Evolutionary conservation across 2,113 vertebrate genomes (phyloP).

Genomic region (Benitochromis conjunctus): DNA sequence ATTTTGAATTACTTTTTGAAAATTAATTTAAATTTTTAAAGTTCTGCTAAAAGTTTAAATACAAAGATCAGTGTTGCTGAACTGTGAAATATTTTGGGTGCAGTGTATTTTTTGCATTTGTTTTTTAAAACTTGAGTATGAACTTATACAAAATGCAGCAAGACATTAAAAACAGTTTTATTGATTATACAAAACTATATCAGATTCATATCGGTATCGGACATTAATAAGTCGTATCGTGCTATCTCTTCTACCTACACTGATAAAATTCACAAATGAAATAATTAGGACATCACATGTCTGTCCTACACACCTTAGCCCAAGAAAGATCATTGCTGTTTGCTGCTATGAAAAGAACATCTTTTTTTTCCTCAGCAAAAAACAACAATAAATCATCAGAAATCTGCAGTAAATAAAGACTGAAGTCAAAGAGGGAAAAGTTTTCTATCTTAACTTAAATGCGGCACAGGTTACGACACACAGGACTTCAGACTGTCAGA

Average conservation of each 20-base stretch:
- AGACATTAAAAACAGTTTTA: too few species aligned
- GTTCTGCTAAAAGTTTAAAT: too few species aligned
- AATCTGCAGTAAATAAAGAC: background rate
- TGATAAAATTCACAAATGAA: background rate
- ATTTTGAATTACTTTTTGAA: too few species aligned
- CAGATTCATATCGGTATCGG: too few species aligned
- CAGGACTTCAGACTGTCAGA: background rate
- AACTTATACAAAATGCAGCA: too few species aligned
- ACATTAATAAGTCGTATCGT: too few species aligned
- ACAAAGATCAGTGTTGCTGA: too few species aligned
- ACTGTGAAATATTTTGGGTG: too few species aligned
- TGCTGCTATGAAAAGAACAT: background rate
- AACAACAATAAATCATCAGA: background rate
- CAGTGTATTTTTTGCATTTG: too few species aligned
- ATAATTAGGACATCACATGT: background rate
- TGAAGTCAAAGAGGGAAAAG: background rate
- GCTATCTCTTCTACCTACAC: background rate
- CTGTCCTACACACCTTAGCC: background rate
- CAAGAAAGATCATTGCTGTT: background rate
- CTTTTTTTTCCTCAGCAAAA: background rate
- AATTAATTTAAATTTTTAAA: too few species aligned
- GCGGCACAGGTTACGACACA: background rate
- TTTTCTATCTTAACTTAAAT: background rate
- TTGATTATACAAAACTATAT: too few species aligned
- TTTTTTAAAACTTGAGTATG: too few species aligned